Evolutionary conservation across 1,140 invertebrate species (phyloP).

Genomic region (Meteorus sp.): DNA sequence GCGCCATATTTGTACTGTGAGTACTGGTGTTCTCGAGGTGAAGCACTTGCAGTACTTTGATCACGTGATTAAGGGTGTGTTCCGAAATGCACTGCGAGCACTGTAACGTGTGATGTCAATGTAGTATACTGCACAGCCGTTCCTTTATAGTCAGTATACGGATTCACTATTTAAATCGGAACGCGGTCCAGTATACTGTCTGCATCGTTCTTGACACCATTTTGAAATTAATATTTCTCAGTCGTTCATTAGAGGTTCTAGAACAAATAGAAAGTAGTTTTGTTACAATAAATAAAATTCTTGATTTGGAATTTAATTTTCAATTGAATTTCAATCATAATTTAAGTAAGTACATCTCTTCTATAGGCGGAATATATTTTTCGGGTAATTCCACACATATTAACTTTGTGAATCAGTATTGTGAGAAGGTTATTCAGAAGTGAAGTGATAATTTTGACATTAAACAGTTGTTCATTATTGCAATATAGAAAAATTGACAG

Average conservation of each 20-base stretch:
- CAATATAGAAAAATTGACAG: not conserved
- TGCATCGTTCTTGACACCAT: too few species aligned
- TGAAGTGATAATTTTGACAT: not conserved
- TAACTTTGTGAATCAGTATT: not conserved
- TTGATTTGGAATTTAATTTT: not conserved
- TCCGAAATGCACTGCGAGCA: too few species aligned
- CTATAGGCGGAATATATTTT: not conserved
- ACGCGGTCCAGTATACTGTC: too few species aligned
- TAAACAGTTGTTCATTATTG: not conserved
- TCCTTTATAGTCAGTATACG: too few species aligned
- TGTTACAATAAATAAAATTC: not conserved
- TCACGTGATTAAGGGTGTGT: not conserved
- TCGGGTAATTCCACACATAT: not conserved
- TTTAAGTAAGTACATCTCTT: slow-evolving; percentile 3
- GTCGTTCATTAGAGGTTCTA: too few species aligned
- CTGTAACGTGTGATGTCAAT: too few species aligned
- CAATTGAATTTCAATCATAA: not conserved
- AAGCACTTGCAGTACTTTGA: not conserved
- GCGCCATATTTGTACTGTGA: not conserved
- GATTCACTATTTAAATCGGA: too few species aligned
- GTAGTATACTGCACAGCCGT: too few species aligned
- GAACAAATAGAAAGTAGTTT: too few species aligned
- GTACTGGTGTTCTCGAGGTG: not conserved
- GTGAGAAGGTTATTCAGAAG: not conserved
- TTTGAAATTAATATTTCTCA: too few species aligned